Percentiles rank a stretch among this genome's conserved stretches.
Evolutionary conservation across 2,797 vertebrate species (phyloP).

Genomic region (Ptychadena robeensis): DNA sequence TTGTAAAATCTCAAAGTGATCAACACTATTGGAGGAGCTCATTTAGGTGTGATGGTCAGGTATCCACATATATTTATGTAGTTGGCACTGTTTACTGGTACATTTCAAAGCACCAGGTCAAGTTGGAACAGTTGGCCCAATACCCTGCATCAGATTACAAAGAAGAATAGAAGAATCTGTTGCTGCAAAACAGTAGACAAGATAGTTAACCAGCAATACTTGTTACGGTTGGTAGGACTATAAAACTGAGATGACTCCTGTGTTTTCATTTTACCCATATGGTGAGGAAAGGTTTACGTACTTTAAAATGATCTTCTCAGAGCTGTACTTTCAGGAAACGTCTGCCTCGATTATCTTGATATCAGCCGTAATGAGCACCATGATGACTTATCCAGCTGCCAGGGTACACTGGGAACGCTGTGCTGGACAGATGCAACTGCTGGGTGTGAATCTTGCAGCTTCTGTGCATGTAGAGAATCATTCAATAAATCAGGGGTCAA

Average conservation of each 20-base stretch:
- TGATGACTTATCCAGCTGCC: slow-evolving; percentile 35
- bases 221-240: neutral
- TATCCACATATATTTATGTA: too few relatives aligned
- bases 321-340: slow-evolving; percentile 11
- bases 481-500: neutral
- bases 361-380: neutral
- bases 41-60: too few relatives aligned
- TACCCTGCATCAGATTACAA: neutral
- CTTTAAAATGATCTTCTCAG: slow-evolving; percentile 12
- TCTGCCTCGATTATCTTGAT: slow-evolving; percentile 22
- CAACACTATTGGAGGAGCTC: too few relatives aligned
- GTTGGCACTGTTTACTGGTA: too few relatives aligned
- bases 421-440: neutral
- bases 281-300: neutral
- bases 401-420: neutral
- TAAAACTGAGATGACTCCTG: neutral
- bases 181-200: neutral
- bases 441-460: neutral
- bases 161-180: neutral
- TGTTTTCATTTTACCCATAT: neutral
- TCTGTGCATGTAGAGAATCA: neutral
- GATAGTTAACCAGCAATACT: neutral
- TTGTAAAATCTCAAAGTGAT: too few relatives aligned
- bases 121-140: neutral
- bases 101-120: neutral